Evolutionary conservation across 2,888 invertebrate species (phyloP), one percentile per base, ranked within the genome.

Genomic region (Drosophila crucigera): DNA sequence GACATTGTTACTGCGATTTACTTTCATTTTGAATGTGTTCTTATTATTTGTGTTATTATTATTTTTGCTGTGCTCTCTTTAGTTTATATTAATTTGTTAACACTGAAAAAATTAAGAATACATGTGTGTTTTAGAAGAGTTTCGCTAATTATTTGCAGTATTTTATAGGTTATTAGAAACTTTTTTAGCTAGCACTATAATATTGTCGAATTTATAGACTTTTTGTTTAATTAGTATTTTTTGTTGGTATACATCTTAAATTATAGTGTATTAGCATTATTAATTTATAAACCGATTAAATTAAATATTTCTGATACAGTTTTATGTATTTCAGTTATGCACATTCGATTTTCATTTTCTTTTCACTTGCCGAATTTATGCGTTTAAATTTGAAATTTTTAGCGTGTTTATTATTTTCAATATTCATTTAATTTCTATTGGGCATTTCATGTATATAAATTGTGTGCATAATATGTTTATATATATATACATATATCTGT

Each of bases 1-100:
- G 80, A 73, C 84, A 84, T 84, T 76, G 55, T 78, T 65, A 39
- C 47, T 41, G 55, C 16, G 22, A 22, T 37, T 58, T 54, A 28
- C 56, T 30, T 55, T 43, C 31, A 37, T 25, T 41, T 37, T 16
- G 47, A 28, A 31, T 41, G 58, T 41, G 37, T 63, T 59, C 28
- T 39, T 47, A 16, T 47, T 47, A 25, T 47, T 22, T 22, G 7
- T n/a, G 14, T 41, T 25, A 1, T 10, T 30, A 35, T 63, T 68
- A 33, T 37, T 28, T 37, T 30, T 30, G 47, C 22, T 16, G 47
- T 14, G 52, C 3, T 30, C 28, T 10, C 31, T 52, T n/a, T 62
- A 25, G 37, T 55, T 65, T 30, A 14, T 73, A 49, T 37, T 16
- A 10, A 30, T 62, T 25, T 30, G 28, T 67, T 16, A 58, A 66